These are phyloP conservation scores for Sinocyclocheilus maitianheensis DNA, from an alignment of 2,113 vertebrate species.

Conservation along the genomic window DNA sequence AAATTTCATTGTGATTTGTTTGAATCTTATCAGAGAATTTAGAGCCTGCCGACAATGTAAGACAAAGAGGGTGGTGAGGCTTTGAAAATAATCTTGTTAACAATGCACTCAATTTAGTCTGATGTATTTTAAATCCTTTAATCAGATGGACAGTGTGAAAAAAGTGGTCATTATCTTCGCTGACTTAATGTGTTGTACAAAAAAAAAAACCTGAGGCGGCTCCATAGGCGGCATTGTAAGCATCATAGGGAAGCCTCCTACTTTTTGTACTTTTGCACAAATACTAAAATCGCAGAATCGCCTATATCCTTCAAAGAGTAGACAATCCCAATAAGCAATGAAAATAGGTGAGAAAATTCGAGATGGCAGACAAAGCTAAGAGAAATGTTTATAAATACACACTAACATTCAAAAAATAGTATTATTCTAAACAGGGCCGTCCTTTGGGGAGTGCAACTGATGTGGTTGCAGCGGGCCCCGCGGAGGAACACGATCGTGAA, in stretches of 20 bases:
- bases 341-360: neutral
- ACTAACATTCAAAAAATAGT: neutral
- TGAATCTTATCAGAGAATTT: neutral
- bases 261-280: neutral
- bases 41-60: neutral
- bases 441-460: no score
- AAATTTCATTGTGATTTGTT: neutral
- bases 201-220: neutral
- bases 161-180: neutral
- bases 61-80: constrained; percentile 7
- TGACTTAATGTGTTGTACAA: neutral
- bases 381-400: neutral
- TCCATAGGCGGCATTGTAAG: neutral
- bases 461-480: no score
- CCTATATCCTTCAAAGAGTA: neutral
- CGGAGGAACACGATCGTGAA: no score
- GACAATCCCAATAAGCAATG: neutral
- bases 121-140: constrained; percentile 13
- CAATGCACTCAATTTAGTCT: neutral
- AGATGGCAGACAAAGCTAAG: neutral
- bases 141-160: constrained; percentile 10
- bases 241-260: neutral
- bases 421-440: neutral
- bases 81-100: constrained; percentile 28
- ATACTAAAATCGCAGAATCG: neutral